phyloP scores from a whole-genome alignment of 2,888 invertebrate species.

The Leptopilina syphax region DNA sequence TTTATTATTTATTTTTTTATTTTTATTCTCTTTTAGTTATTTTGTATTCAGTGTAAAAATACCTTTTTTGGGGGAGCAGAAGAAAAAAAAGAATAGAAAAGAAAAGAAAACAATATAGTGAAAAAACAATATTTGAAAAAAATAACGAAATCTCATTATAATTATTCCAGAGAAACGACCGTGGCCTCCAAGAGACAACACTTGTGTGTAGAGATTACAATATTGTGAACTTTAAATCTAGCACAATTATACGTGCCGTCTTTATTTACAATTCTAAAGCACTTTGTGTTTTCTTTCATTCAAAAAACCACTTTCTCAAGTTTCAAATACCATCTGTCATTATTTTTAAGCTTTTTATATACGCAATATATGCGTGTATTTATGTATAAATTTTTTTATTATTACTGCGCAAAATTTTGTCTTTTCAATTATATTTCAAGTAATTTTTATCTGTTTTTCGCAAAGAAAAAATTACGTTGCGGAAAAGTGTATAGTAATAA shows the following conservation, averaged over 20 bases:
- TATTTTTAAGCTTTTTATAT: background rate
- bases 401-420: no score
- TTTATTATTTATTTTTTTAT: no score
- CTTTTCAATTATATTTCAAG: no score
- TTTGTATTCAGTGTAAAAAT: background rate
- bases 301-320: background rate
- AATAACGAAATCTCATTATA: slow-evolving; percentile 22
- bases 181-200: slow-evolving; percentile 32
- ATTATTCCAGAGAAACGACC: slow-evolving; percentile 36
- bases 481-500: no score
- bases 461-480: no score
- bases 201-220: slow-evolving; percentile 2
- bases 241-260: slow-evolving; percentile 12
- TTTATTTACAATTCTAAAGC: slow-evolving; percentile 31
- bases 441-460: no score
- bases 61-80: background rate
- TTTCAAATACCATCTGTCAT: background rate
- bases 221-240: slow-evolving; percentile 39
- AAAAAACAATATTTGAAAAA: background rate
- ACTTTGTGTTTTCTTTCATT: slow-evolving; percentile 15
- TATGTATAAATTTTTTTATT: no score
- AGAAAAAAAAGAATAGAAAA: background rate
- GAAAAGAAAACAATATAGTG: background rate
- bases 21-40: no score
- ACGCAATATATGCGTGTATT: background rate